A percentile compares a stretch with the other conserved stretches of the same genome.
Evolutionary conservation across 2,888 invertebrate species (phyloP).

Genomic region (Bursaphelenchus okinawaensis): DNA sequence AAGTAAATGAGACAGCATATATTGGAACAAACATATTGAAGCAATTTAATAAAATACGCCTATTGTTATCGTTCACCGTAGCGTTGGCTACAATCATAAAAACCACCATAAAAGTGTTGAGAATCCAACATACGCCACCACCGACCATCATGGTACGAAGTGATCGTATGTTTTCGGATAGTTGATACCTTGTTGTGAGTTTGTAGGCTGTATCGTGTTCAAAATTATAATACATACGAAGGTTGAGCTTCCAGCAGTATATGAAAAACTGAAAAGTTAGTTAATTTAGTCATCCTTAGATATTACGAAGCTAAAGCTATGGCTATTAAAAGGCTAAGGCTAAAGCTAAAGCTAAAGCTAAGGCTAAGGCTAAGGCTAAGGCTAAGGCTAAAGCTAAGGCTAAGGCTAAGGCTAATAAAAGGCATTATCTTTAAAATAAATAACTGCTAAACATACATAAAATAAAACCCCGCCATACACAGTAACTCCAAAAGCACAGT

Average conservation of each 20-base stretch:
- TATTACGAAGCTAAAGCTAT: no score
- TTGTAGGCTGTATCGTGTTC: background rate
- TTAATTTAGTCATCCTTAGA: no score
- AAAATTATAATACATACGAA: background rate
- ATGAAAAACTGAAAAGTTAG: background rate
- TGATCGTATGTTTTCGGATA: background rate
- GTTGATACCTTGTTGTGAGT: background rate
- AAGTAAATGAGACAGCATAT: background rate
- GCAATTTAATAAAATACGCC: background rate
- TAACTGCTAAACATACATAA: no score
- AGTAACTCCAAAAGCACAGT: no score
- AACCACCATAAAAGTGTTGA: background rate
- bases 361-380: no score
- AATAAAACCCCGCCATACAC: no score
- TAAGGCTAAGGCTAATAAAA: no score
- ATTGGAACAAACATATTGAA: background rate
- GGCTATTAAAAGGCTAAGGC: no score
- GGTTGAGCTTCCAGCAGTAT: background rate
- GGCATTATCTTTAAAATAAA: no score
- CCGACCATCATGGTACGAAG: background rate
- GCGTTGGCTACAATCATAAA: background rate
- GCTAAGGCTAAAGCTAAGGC: no score
- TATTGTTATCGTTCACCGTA: background rate
- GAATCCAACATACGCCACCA: background rate
- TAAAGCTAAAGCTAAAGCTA: no score